Conservation (phyloP, 64 coral and sea anemone genomes). For the Astreopora myriophthalma region DNA sequence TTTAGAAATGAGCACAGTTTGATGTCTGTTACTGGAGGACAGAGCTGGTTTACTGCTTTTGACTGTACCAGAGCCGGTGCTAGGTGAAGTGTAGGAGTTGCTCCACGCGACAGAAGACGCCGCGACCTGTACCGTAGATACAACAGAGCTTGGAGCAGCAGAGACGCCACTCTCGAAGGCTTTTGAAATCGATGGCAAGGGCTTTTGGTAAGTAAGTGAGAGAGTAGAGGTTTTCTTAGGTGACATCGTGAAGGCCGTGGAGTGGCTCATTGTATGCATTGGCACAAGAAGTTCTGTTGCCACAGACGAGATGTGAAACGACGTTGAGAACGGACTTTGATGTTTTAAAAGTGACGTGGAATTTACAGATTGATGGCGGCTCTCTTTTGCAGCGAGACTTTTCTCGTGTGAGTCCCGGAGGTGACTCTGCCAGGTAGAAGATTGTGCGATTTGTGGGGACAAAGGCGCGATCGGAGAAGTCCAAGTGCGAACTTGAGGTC, state of each 20-base stretch:
- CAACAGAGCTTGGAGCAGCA: not conserved
- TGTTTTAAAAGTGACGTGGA: not conserved
- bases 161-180: not conserved
- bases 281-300: not conserved
- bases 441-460: not conserved
- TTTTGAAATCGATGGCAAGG: not conserved
- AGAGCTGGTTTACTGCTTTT: too few species aligned
- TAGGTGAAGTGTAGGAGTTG: not conserved
- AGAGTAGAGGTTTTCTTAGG: not conserved
- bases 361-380: not conserved
- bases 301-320: not conserved
- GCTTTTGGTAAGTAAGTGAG: not conserved
- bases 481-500: not conserved
- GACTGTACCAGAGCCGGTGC: not conserved
- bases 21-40: not conserved
- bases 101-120: not conserved
- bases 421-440: not conserved
- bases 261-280: not conserved
- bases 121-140: not conserved
- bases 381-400: not conserved
- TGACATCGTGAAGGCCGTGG: not conserved
- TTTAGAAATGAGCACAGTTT: not conserved
- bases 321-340: not conserved
- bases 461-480: not conserved
- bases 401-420: not conserved